Evolutionary conservation across 2,888 invertebrate species (phyloP), one percentile per base, ranked within the genome.

Genomic region (Lasioglossum figueresi): DNA sequence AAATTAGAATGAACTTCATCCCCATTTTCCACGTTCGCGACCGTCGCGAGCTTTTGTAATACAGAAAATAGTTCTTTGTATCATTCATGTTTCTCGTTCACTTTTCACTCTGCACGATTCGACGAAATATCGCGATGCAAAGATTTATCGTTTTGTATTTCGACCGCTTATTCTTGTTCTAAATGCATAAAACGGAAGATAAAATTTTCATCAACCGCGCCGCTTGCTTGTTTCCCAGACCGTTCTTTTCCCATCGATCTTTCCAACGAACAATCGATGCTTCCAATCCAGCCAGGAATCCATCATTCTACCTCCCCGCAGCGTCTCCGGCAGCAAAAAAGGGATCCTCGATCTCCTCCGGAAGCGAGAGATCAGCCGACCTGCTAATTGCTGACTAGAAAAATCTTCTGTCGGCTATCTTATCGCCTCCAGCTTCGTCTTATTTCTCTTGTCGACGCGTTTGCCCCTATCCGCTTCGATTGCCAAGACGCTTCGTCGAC

Each of bases 331-430:
- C n/a, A 37, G 45, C 59, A 74, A 80, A 59, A 80, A 31, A 23
- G 70, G 52, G 31, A 52, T 43, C 48, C n/a, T 48, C n/a, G 82
- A 76, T 76, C 71, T 78, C 31, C 72, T 10, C 63, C 71, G 81
- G 80, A 85, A 77, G 66, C 79, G 48, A 70, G 79, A 80, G 84
- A 89, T 88, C 89, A 87, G 89, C 82, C 78, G 76, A 76, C 78
- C 71, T 79, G 76, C 83, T 91, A 90, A 90, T 90, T 91, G 88
- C 84, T 45, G 79, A 56, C 70, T 80, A 66, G 80, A 80, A 71
- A 85, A 88, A 80, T 70, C 79, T 68, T 70, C 70, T 45, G 75
- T 66, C 72, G 56, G 14, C 43, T 8, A 43, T 71, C 73, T 75
- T 82, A 79, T 80, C 72, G 71, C n/a, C 70, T 71, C 66, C 40